Evolutionary conservation across 2,888 invertebrate genomes (phyloP).

Genomic region (Leptinotarsa peninsularis): DNA sequence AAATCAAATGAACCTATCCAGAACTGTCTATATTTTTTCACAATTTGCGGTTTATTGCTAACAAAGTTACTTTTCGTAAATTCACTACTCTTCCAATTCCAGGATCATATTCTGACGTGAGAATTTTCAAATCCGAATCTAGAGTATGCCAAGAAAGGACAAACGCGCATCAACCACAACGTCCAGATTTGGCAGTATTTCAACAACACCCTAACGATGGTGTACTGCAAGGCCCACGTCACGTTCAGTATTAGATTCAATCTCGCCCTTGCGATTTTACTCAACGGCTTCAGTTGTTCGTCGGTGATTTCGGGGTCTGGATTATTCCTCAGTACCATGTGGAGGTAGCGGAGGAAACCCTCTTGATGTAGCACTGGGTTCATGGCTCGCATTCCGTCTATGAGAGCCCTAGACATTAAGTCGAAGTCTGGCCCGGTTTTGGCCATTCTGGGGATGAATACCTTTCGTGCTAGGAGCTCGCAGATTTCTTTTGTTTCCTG

Average conservation of each 20-base stretch:
- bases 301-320: constrained; percentile 38
- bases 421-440: constrained; percentile 73
- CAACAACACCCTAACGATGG: constrained; percentile 70
- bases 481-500: constrained; percentile 75
- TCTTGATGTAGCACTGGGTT: constrained; percentile 73
- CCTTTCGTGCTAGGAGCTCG: constrained; percentile 70
- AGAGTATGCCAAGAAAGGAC: constrained; percentile 77
- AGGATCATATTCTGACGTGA: constrained; percentile 61
- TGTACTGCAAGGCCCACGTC: constrained; percentile 56
- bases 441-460: constrained; percentile 73
- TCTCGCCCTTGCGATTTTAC: constrained; percentile 28
- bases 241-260: constrained; percentile 41
- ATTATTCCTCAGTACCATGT: constrained; percentile 46
- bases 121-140: constrained; percentile 74
- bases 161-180: constrained; percentile 73
- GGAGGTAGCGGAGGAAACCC: constrained; percentile 68
- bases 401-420: constrained; percentile 73
- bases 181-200: constrained; percentile 72
- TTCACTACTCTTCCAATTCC: background rate
- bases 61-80: background rate
- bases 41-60: too few species aligned
- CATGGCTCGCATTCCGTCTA: constrained; percentile 78
- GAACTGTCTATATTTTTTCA: too few species aligned
- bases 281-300: background rate
- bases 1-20: too few species aligned